Conservation (phyloP, 2,888 invertebrate genomes). For the Sympetrum striolatum region DNA sequence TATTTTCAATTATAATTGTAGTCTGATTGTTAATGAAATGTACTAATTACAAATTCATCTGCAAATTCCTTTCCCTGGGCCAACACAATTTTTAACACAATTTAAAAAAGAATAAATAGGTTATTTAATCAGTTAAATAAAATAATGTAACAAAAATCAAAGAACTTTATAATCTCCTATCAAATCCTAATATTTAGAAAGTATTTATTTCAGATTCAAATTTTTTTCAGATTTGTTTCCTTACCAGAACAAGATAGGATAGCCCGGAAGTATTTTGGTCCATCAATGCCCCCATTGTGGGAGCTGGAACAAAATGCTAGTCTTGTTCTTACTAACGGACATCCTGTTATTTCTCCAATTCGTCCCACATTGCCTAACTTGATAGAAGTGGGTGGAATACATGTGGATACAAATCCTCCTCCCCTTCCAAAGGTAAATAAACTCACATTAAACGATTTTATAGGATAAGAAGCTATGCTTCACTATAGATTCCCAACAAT, state of each 20-base stretch:
- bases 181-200: background rate
- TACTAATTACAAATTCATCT: no score
- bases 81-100: no score
- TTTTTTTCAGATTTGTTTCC: background rate
- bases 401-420: background rate
- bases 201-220: background rate
- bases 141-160: no score
- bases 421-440: conserved; percentile 5
- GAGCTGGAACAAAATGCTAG: conserved; percentile 16
- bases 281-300: conserved; percentile 3
- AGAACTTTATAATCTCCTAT: no score
- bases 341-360: background rate
- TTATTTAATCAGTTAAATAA: no score
- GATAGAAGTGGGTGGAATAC: conserved; percentile 35
- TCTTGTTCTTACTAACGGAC: conserved; percentile 26
- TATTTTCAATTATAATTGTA: no score
- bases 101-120: no score
- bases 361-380: conserved; percentile 17
- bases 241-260: background rate
- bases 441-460: background rate
- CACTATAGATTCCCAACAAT: background rate
- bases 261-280: conserved; percentile 28
- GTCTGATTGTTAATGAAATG: no score
- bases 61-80: no score
- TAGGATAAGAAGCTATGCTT: background rate